These are phyloP conservation scores for Trisateles emortualis DNA, from an alignment of 2,888 invertebrate genomes.

Conservation along the genomic window DNA sequence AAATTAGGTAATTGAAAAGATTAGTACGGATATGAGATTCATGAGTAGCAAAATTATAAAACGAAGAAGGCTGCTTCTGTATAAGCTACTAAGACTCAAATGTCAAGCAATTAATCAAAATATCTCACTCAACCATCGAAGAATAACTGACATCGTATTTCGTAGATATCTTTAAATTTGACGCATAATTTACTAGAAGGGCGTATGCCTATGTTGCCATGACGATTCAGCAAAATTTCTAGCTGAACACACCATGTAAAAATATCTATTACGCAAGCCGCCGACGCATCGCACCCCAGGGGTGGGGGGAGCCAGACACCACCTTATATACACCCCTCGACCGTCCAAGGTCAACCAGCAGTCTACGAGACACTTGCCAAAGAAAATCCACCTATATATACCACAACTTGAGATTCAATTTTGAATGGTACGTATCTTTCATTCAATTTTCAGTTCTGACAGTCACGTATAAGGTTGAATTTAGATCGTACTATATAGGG, in stretches of 20 bases:
- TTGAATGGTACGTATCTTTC: constrained; percentile 27
- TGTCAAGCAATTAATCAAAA: too few species aligned
- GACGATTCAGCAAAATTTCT: constrained; percentile 57
- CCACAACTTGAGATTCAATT: constrained; percentile 41
- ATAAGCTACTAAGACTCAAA: too few species aligned
- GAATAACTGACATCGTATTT: background rate
- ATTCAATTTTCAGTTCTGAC: constrained; percentile 42
- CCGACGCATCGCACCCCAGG: constrained; percentile 65
- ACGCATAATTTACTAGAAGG: constrained; percentile 12
- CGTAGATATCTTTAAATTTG: background rate
- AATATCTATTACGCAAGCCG: constrained; percentile 80
- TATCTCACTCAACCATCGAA: too few species aligned
- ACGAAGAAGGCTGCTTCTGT: too few species aligned
- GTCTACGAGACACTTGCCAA: constrained; percentile 48
- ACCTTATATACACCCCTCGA: constrained; percentile 64
- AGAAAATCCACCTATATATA: constrained; percentile 48
- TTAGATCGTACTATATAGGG: constrained; percentile 37
- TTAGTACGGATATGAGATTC: too few species aligned
- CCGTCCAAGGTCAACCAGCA: constrained; percentile 76
- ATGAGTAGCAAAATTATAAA: too few species aligned
- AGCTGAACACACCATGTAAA: constrained; percentile 61
- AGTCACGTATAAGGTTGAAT: constrained; percentile 44
- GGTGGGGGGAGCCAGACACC: constrained; percentile 66
- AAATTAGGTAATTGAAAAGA: too few species aligned
- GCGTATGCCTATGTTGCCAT: constrained; percentile 42